Percentiles rank a stretch among this genome's conserved stretches.
Evolutionary conservation across 2,113 vertebrate genomes (phyloP).

Genomic region (Pungitius pungitius): DNA sequence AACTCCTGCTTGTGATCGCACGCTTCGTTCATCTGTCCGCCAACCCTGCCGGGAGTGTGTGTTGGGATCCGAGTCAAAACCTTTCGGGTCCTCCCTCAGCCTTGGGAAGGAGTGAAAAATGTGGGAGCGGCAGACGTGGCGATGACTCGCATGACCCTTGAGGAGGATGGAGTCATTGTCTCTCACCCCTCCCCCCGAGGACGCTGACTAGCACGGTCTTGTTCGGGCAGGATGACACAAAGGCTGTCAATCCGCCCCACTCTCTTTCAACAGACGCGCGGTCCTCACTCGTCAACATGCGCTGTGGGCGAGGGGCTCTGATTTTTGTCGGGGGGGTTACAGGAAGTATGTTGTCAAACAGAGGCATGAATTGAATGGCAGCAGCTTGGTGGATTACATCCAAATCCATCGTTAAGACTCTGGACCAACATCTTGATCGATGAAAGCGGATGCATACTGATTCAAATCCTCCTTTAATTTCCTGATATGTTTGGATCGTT

Average conservation of each 20-base stretch:
- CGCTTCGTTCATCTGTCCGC: conserved; percentile 43
- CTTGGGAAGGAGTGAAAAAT: conserved; percentile 22
- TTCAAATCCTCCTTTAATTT: conserved; percentile 2
- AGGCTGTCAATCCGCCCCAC: conserved; percentile 57
- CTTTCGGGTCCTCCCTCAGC: conserved; percentile 26
- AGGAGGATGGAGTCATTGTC: conserved; percentile 63
- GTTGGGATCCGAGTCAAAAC: conserved; percentile 63
- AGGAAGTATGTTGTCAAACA: not conserved
- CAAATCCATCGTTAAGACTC: conserved; percentile 3
- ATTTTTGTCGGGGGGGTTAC: not conserved
- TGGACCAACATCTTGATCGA: conserved; percentile 15
- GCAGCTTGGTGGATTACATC: conserved; percentile 5
- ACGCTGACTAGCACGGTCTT: conserved; percentile 57
- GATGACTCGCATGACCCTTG: conserved; percentile 52
- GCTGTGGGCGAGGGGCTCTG: conserved; percentile 18
- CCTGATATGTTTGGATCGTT: not conserved
- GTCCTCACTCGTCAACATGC: conserved; percentile 55
- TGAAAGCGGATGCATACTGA: not conserved
- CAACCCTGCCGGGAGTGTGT: conserved; percentile 43
- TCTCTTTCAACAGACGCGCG: conserved; percentile 53
- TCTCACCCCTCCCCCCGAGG: conserved; percentile 30
- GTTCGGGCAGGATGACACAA: conserved; percentile 39
- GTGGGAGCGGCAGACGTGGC: conserved; percentile 31
- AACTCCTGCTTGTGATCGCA: conserved; percentile 60
- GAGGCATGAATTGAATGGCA: not conserved